Base-by-base conservation (phyloP, 2,888 invertebrate genomes). In the Chaetogeoica ovagalla region DNA sequence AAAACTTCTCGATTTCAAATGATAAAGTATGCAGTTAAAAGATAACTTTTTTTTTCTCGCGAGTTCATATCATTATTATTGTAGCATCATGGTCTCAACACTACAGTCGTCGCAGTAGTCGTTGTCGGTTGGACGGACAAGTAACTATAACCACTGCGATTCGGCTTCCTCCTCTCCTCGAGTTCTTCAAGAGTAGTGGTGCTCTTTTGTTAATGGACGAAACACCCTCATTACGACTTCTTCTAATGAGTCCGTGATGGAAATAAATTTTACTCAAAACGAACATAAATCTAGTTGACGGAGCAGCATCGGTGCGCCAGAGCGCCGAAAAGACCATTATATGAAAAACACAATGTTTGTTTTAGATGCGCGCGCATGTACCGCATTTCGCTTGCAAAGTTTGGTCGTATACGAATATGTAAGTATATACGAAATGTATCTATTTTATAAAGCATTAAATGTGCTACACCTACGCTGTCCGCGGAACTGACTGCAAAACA, bases 121-220 rank as follows among this genome's bases (percentile, higher is more conserved):
- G 48, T 48, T 48, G 48, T 43, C 6, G 7, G 43, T 7, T 7
- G 62, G 21, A 59, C 39, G 71, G 48, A 30, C 62, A 39, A 48
- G 48, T 62, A 62, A 37, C 63, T 63, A 37, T 52, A 65, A 39
- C 59, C 6, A 59, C n/a, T 52, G 43, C 37, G n/a, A 63, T 37
- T 74, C 74, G 43, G 48, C 30, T 59, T n/a, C n/a, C n/a, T n/a
- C n/a, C n/a, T n/a, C n/a, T n/a, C 30, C 30, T 52, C 15, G 69
- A 21, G 48, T 52, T 48, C 37, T 30, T 60, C 23, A 39, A 77
- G 69, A 77, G 60, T 30, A 30, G n/a, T 30, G 4, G 30, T 59
- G 43, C 66, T 48, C 21, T 69, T 62, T 66, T 23, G 62, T 59
- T 77, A 77, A 77, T 77, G 77, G 70, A 69, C 77, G 15, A 17